Evolutionary conservation across 2,888 invertebrate genomes (phyloP).

Genomic region (Oegoconia quadripuncta): DNA sequence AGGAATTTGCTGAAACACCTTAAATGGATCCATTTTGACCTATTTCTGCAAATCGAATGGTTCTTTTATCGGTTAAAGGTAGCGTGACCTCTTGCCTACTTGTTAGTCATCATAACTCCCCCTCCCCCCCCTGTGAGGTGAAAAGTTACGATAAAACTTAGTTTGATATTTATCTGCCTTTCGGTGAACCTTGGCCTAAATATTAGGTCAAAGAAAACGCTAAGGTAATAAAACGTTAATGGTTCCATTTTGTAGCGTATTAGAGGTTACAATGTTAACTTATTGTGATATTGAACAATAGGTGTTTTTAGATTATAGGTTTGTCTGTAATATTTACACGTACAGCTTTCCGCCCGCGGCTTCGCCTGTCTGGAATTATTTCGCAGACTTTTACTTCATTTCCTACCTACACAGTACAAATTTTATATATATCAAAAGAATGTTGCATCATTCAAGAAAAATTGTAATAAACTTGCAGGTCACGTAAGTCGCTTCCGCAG

Average conservation of each 20-base stretch:
- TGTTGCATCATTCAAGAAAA: no score
- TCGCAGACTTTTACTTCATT: no score
- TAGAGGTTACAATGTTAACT: background rate
- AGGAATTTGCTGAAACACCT: background rate
- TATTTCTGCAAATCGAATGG: constrained; percentile 2
- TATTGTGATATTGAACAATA: no score
- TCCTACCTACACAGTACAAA: no score
- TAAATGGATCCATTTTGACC: background rate
- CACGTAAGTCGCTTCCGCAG: no score
- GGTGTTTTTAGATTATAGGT: no score
- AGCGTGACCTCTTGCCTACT: constrained; percentile 1
- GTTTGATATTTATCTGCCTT: constrained; percentile 55
- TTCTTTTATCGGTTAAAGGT: constrained; percentile 4
- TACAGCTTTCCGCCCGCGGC: no score
- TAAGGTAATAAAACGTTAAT: no score
- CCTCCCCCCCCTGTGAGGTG: constrained; percentile 23
- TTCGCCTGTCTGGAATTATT: no score
- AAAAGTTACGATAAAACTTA: constrained; percentile 48
- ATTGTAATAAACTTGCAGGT: no score
- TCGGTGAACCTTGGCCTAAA: constrained; percentile 51
- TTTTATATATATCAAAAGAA: no score
- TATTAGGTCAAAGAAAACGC: constrained; percentile 38
- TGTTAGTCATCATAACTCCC: constrained; percentile 2
- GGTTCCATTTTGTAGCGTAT: background rate
- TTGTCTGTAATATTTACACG: no score